Conservation (phyloP, 2,113 vertebrate species). For the Leptodactylus fuscus region DNA sequence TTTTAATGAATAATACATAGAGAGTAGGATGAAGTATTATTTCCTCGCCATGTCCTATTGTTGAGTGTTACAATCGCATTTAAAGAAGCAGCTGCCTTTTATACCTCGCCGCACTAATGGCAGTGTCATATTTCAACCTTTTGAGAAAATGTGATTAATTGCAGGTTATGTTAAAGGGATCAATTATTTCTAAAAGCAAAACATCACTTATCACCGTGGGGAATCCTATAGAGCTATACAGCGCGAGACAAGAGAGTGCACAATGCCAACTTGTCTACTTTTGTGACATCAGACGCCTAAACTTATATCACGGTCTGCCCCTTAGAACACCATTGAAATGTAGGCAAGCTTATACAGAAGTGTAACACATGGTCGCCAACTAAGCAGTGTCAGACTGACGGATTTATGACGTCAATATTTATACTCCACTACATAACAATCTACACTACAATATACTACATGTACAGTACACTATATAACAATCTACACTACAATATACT, state of each 20-base stretch:
- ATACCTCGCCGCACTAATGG: conserved; percentile 6
- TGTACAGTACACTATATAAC: no score
- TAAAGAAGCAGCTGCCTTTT: conserved; percentile 43
- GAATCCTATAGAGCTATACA: neutral
- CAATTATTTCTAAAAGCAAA: neutral
- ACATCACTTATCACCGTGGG: neutral
- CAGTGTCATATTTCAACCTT: neutral
- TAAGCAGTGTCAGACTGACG: neutral
- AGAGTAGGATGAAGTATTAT: conserved; percentile 53
- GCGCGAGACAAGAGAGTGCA: neutral
- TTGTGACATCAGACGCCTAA: neutral
- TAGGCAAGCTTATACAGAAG: neutral
- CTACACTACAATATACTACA: no score
- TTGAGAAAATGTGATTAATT: conserved; percentile 22
- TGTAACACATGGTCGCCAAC: neutral
- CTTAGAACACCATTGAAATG: neutral
- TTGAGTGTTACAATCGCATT: conserved; percentile 32
- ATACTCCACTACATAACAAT: no score
- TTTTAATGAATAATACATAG: conserved; percentile 56
- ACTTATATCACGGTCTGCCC: neutral
- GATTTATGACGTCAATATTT: neutral
- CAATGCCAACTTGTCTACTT: neutral
- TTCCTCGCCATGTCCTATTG: conserved; percentile 29
- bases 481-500: no score
- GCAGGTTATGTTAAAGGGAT: neutral